Base-by-base conservation (phyloP, 2,113 vertebrate genomes). In the Passer domesticus region DNA sequence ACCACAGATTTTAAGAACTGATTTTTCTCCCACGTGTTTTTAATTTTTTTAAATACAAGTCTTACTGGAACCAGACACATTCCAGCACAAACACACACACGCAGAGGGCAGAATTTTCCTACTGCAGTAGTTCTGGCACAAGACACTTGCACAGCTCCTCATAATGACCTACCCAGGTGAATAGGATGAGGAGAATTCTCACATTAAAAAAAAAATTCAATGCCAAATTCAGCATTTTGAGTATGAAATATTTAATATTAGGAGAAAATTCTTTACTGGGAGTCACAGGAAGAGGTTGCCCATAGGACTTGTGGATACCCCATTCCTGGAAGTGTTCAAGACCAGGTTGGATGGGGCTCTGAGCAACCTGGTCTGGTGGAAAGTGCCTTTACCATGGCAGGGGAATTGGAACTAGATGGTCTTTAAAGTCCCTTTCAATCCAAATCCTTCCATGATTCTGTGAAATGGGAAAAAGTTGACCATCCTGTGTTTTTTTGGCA, bases 31-130 rank as follows among this genome's bases (percentile, higher is more conserved):
- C 83, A 86, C 15, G 3, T 84, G 79, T 49, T 91, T 94, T 92
- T 63, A 33, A 55, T 90, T 92, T 83, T 91, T 83, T 86, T 2
- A 52, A 74, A 83, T 90, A 15, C 70, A 44, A 14, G 13, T 49
- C 47, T 83, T 91, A 74, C 70, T 92, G 68, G 72, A 93, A 93
- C 46, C 56, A 89, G 85, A 31, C 41, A 60, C 52, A 68, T 95
- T 95, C 92, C 85, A 68, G 39, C 63, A 92, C 0, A 4, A 56
- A 18, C 4, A 23, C 4, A 25, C 20, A 31, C 6, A 2, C 14
- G 49, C 8, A 47, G 24, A 73, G 6, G 52, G 20, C 24, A 90
- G 68, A 67, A 63, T 63, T 86, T 70, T 92, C 76, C 76, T 67
- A 11, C 64, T 73, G 30, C 41, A 74, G 60, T 44, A 70, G 43